Conservation (phyloP, 2,797 vertebrate genomes). For the Macropodus opercularis region DNA sequence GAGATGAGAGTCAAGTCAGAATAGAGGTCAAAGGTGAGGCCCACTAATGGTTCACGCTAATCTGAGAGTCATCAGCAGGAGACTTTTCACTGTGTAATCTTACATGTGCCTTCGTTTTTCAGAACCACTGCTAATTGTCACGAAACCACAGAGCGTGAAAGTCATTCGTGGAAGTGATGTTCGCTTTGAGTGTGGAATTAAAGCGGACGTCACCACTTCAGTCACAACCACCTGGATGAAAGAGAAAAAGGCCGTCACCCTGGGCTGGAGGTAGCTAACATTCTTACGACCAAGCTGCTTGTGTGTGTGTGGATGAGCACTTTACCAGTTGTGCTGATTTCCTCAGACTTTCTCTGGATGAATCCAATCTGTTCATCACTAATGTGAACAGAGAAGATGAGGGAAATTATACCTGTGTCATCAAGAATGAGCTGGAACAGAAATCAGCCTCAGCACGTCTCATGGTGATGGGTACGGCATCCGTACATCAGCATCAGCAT, state of each 20-base stretch:
- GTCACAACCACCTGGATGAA: constrained; percentile 91
- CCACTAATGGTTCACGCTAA: background rate
- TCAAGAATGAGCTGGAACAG: constrained; percentile 92
- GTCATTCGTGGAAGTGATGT: constrained; percentile 86
- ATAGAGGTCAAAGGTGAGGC: constrained; percentile 96
- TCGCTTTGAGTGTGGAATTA: constrained; percentile 88
- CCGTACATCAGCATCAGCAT: too few relatives aligned
- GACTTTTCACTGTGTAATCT: background rate
- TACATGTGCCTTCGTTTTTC: constrained; percentile 13
- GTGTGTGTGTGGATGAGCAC: background rate
- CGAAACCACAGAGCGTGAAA: constrained; percentile 86
- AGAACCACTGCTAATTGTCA: constrained; percentile 91
- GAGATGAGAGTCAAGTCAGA: constrained; percentile 89
- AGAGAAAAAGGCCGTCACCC: constrained; percentile 81
- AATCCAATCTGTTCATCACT: constrained; percentile 90
- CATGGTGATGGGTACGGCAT: constrained; percentile 89
- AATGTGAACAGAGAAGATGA: constrained; percentile 90
- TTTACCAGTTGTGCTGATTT: background rate
- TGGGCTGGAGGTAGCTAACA: constrained; percentile 86
- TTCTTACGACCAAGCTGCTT: background rate
- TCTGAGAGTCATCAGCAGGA: background rate
- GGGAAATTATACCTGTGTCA: constrained; percentile 91
- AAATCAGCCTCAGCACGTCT: constrained; percentile 91
- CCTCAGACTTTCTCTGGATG: constrained; percentile 90
- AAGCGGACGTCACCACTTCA: constrained; percentile 85